phyloP scores from a whole-genome alignment of 53 echinoderm and acorn worm genomes.

The Arbacia lixula region DNA sequence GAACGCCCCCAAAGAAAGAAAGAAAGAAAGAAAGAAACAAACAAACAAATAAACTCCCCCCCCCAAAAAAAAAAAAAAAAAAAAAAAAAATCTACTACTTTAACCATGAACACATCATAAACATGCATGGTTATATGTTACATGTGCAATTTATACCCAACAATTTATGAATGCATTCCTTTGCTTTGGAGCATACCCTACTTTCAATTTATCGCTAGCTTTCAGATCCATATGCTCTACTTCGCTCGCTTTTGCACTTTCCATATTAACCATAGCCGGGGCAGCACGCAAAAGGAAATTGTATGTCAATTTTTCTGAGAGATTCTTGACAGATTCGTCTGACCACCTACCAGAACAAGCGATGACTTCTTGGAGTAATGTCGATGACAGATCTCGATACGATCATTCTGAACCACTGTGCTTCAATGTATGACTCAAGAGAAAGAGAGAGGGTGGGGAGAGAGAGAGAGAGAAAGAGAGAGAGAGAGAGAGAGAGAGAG shows the following conservation, averaged over 20 bases:
- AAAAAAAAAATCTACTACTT: no score
- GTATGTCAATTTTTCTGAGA: constrained; percentile 30
- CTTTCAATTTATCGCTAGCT: constrained; percentile 33
- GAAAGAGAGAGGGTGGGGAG: no score
- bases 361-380: constrained; percentile 12
- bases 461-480: neutral
- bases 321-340: constrained; percentile 26
- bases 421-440: no score
- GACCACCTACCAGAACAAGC: constrained; percentile 26
- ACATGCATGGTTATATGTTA: no score
- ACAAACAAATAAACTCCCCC: no score
- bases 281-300: constrained; percentile 42
- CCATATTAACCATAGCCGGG: constrained; percentile 42
- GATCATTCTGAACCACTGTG: neutral
- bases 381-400: constrained; percentile 34
- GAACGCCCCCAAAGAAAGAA: no score
- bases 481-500: neutral
- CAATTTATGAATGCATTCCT: no score
- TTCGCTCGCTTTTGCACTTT: constrained; percentile 25
- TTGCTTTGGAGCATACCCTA: constrained; percentile 6
- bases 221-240: no score
- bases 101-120: no score
- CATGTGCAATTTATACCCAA: no score
- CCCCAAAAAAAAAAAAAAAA: no score
- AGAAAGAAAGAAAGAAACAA: no score